Base-by-base conservation (phyloP, 2,113 vertebrate species). In the Cyanistes caeruleus region DNA sequence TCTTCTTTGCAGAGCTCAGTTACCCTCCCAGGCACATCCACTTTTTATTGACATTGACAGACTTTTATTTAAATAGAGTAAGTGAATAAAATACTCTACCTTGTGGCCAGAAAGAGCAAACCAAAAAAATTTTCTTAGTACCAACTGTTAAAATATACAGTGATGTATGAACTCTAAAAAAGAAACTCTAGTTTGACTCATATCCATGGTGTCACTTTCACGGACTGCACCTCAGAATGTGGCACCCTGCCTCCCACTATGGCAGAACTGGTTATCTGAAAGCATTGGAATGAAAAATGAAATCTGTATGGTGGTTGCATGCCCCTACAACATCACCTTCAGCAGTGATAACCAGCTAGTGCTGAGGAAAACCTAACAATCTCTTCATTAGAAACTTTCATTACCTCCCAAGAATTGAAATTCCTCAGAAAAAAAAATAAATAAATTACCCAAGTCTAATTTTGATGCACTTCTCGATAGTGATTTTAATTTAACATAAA, bases 71-170 rank as follows among this genome's bases (percentile, higher is more conserved):
- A 72, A 95, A 68, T 33, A 76, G 53, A 65, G 44, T 90, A 93
- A 86, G 46, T 89, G 74, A 94, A 77, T 80, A 78, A 95, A 97
- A 77, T 72, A 25, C 6, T 92, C 86, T 96, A 59, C 59, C 89
- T 25, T 23, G 25, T n/a, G 21, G 31, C 48, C 79, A 90, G 56
- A 92, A 89, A 90, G 86, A 96, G 91, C 65, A 95, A 95, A 85
- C 11, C 48, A 78, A 67, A 76, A 77, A 59, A 46, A 2, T 1
- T 8, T 74, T 90, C 53, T 77, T 76, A 41, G 20, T 87, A 24
- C 49, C 73, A 97, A 89, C 84, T 82, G 53, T 83, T 82, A 96
- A 97, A 97, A 84, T 28, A 95, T 77, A 94, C 15, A 64, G 30
- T 16, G 95, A 91, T 27, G 11, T 83, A 90, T 51, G 95, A 90